phyloP scores from a whole-genome alignment of 2,888 invertebrate species.

The Teleiodes luculella region DNA sequence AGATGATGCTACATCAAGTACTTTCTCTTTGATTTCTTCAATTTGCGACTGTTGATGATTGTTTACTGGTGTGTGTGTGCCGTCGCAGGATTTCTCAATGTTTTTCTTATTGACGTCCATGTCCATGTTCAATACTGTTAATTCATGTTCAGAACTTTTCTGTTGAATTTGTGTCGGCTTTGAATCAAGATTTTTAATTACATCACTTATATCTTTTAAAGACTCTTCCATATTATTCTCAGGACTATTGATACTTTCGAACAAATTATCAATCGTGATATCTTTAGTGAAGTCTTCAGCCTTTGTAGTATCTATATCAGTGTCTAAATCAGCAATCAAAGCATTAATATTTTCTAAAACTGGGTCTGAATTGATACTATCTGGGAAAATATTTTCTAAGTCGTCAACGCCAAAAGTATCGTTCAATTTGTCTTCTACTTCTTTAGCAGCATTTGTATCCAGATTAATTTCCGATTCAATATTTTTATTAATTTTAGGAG shows the following conservation, averaged over 20 bases:
- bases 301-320: slow-evolving; percentile 47
- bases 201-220: slow-evolving; percentile 31
- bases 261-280: slow-evolving; percentile 46
- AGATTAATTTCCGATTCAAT: background rate
- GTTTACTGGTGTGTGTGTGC: background rate
- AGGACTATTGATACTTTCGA: slow-evolving; percentile 40
- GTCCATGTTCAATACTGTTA: background rate
- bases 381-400: slow-evolving; percentile 53
- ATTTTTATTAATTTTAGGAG: no score
- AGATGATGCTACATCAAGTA: no score
- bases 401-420: slow-evolving; percentile 52
- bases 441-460: background rate
- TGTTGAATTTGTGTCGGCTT: background rate
- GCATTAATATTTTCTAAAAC: slow-evolving; percentile 61
- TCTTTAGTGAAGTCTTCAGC: slow-evolving; percentile 44
- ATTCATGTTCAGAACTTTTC: background rate
- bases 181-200: slow-evolving; percentile 23
- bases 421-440: slow-evolving; percentile 26
- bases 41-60: no score
- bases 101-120: background rate
- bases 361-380: slow-evolving; percentile 50
- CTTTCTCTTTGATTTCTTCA: no score
- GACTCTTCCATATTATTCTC: slow-evolving; percentile 27
- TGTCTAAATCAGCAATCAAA: slow-evolving; percentile 59
- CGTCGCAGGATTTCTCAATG: background rate